Evolutionary conservation across 2,113 vertebrate genomes (phyloP), one percentile per base, ranked within the genome.

Genomic region (Perccottus glenii): DNA sequence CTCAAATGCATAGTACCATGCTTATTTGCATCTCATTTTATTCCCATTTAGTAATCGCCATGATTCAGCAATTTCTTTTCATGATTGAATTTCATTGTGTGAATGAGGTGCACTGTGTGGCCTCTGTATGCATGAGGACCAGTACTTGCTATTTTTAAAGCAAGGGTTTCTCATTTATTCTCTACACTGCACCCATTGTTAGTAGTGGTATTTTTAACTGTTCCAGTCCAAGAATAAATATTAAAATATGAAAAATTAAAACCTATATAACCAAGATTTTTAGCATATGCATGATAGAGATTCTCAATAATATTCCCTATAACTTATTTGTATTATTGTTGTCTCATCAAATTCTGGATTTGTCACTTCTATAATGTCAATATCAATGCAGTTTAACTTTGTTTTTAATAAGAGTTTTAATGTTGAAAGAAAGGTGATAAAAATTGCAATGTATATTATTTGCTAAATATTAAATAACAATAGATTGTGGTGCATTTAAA

Each of bases 1-100:
- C 77, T 84, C 58, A 84, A 87, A 85, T 85, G 80, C 85, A 84
- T 71, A 64, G 70, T 35, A 72, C 72, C 78, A 80, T 67, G 78
- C 79, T 82, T 74, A 90, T 90, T 87, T 87, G 86, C 87, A 90
- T 90, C 78, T 88, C 70, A 89, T 88, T 89, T 80, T 57, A 64
- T 72, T 79, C 62, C 62, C 61, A 82, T 88, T 88, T 69, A 87
- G 75, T 73, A 73, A 86, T 77, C 84, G 70, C 78, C 78, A 88
- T 83, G 85, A 89, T 69, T 84, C 75, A 75, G 64, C 86, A 73
- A 75, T 80, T 89, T 73, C 67, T 78, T 79, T 77, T 75, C 49
- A 80, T 85, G 85, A 89, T 84, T 89, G 74, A 86, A 87, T 89
- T 88, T 78, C 56, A 73, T 60, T 77, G 73, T 65, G 66, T 75